Percentiles rank a stretch among this genome's conserved stretches.
Conservation (phyloP, 2,113 vertebrate genomes). For the Sylvia atricapilla region DNA sequence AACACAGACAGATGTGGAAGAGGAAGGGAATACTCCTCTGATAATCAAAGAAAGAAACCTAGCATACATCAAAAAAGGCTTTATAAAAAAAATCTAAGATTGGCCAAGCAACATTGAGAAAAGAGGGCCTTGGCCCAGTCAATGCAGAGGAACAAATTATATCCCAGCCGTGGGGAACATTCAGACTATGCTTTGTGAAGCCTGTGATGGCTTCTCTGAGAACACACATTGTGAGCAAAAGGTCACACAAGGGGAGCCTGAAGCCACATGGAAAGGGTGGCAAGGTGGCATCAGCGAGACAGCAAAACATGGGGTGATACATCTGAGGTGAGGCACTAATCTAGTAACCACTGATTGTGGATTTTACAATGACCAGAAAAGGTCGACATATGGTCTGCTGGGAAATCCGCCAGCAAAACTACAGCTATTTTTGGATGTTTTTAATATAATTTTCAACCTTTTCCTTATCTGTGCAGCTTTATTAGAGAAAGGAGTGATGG, state of each 20-base stretch:
- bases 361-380: slow-evolving; percentile 37
- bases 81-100: background rate
- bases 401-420: slow-evolving; percentile 29
- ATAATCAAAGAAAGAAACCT: background rate
- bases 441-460: slow-evolving; percentile 29
- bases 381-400: slow-evolving; percentile 25
- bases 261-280: background rate
- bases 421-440: background rate
- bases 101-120: background rate
- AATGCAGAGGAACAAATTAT: background rate
- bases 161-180: background rate
- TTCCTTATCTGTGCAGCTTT: background rate
- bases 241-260: background rate
- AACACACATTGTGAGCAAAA: background rate
- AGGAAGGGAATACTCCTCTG: background rate
- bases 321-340: slow-evolving; percentile 9
- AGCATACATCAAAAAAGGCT: background rate
- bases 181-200: background rate
- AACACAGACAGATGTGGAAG: background rate
- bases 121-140: background rate
- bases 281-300: background rate
- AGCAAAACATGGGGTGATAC: background rate
- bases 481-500: background rate
- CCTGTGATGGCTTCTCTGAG: background rate
- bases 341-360: background rate